A percentile compares a stretch with the other conserved stretches of the same genome.
Evolutionary conservation across 2,113 vertebrate genomes (phyloP).

Genomic region (Enhydra lutris): DNA sequence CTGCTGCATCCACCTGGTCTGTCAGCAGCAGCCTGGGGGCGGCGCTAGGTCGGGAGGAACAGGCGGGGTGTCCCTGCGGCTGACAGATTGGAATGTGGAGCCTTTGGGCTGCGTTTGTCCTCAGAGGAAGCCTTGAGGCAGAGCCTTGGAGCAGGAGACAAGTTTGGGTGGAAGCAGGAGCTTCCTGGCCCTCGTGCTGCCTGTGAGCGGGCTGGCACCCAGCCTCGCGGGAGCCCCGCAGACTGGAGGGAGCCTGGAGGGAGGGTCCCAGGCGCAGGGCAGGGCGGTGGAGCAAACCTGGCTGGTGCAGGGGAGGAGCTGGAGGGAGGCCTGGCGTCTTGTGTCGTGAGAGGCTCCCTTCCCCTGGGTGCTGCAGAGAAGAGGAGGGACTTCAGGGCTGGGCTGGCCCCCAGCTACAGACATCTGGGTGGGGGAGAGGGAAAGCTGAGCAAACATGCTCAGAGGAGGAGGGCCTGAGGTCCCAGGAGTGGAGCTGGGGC

Average conservation of each 20-base stretch:
- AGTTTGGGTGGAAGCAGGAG: not conserved
- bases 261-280: rapidly evolving
- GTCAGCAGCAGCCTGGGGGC: not conserved
- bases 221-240: not conserved
- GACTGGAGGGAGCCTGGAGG: too few relatives aligned
- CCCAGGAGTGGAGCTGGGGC: not conserved
- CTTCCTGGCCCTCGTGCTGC: too few relatives aligned
- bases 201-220: too few relatives aligned
- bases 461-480: not conserved
- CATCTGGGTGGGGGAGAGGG: rapidly evolving
- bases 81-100: not conserved
- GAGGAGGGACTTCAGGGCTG: not conserved
- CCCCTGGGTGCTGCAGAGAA: not conserved
- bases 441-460: rapidly evolving
- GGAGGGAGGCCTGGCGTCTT: not conserved
- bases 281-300: not conserved
- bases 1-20: rapidly evolving
- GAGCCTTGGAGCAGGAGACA: too few relatives aligned
- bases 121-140: not conserved
- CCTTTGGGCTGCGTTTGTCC: not conserved
- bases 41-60: rapidly evolving
- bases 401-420: rapidly evolving
- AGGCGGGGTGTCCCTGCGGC: not conserved
- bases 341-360: not conserved
- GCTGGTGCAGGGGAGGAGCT: not conserved